Evolutionary conservation across 2,797 vertebrate species (phyloP).

Genomic region (Schizopygopsis pylzovi): DNA sequence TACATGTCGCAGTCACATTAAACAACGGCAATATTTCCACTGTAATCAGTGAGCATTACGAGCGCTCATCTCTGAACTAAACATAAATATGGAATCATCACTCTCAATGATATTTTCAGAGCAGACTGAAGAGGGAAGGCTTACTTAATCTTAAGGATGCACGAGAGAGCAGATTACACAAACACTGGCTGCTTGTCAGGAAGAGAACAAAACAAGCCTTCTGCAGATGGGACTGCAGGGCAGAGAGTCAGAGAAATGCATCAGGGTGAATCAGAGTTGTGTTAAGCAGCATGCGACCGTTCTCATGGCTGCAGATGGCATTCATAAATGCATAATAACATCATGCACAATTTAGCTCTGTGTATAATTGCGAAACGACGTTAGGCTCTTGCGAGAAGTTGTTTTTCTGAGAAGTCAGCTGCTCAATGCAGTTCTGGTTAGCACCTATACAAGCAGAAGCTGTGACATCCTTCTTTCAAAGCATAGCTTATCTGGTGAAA

Average conservation of each 20-base stretch:
- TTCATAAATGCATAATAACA: constrained; percentile 52
- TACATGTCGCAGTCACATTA: constrained; percentile 20
- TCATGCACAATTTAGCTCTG: constrained; percentile 35
- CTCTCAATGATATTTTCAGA: constrained; percentile 14
- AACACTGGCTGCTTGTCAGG: constrained; percentile 56
- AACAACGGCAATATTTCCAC: constrained; percentile 15
- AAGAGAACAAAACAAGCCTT: constrained; percentile 54
- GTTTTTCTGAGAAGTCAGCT: constrained; percentile 30
- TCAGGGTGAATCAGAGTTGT: constrained; percentile 49
- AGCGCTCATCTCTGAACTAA: constrained; percentile 13
- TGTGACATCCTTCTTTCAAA: constrained; percentile 34
- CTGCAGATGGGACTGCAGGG: constrained; percentile 47
- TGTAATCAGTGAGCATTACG: constrained; percentile 11
- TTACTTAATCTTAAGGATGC: constrained; percentile 40
- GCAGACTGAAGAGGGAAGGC: constrained; percentile 31
- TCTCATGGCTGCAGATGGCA: constrained; percentile 37
- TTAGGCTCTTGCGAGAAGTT: background rate
- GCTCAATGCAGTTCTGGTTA: constrained; percentile 33
- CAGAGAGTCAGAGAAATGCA: constrained; percentile 43
- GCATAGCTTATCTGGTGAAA: background rate
- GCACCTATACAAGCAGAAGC: constrained; percentile 31
- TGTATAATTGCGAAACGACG: constrained; percentile 18
- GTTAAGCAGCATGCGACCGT: constrained; percentile 38
- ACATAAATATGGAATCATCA: constrained; percentile 40
- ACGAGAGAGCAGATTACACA: constrained; percentile 52